These are phyloP conservation scores for Sinhomidia bicolor DNA, from an alignment of 2,888 invertebrate species.

Conservation along the genomic window DNA sequence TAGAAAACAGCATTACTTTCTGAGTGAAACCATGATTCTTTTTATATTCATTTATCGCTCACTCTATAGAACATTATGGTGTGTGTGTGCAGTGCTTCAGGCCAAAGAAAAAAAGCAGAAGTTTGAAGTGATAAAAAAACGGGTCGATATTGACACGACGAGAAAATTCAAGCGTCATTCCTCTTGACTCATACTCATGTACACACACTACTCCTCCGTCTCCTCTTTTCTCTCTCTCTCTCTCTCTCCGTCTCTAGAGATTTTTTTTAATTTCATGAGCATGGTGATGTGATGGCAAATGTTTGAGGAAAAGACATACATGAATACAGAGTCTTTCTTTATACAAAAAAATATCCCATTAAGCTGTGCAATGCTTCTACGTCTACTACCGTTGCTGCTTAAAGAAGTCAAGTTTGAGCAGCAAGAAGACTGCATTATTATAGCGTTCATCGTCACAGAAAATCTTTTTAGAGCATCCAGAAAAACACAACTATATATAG, in stretches of 20 bases:
- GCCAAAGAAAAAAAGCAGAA: conserved; percentile 53
- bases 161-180: conserved; percentile 71
- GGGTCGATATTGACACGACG: conserved; percentile 72
- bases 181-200: conserved; percentile 55
- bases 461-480: conserved; percentile 55
- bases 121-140: conserved; percentile 70
- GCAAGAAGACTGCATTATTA: conserved; percentile 49
- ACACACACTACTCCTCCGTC: conserved; percentile 43
- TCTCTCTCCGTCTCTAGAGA: conserved; percentile 45
- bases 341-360: background rate
- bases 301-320: conserved; percentile 34
- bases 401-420: conserved; percentile 58
- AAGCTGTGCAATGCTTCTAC: too few species aligned
- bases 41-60: conserved; percentile 58
- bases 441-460: conserved; percentile 46
- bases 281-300: conserved; percentile 23
- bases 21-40: conserved; percentile 28
- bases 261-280: conserved; percentile 64
- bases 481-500: background rate
- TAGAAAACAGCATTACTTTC: background rate
- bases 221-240: conserved; percentile 31
- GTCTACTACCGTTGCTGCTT: conserved; percentile 1
- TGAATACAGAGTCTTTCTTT: background rate
- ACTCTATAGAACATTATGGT: conserved; percentile 43
- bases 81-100: conserved; percentile 69